Evolutionary conservation across 2,113 vertebrate species (phyloP).

Genomic region (Corydoras sp.): DNA sequence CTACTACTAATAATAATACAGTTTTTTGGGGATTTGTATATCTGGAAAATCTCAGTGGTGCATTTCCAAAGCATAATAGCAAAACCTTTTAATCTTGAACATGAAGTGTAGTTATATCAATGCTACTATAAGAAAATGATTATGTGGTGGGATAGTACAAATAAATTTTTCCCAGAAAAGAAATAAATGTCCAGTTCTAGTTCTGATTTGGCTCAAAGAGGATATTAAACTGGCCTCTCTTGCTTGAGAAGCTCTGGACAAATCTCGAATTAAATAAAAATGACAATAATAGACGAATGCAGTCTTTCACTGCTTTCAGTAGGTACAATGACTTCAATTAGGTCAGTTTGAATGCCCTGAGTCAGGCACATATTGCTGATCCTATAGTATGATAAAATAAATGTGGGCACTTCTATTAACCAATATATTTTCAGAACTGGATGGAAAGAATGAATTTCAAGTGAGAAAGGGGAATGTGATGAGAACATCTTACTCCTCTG

Average conservation of each 20-base stretch:
- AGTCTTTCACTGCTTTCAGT: conserved; percentile 7
- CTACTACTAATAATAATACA: too few species aligned
- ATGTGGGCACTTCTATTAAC: neutral
- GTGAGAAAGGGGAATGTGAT: neutral
- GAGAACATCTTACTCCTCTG: conserved; percentile 4
- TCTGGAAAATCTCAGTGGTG: too few species aligned
- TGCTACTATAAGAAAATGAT: too few species aligned
- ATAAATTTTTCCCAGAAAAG: too few species aligned
- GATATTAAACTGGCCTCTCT: neutral
- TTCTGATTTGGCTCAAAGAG: too few species aligned
- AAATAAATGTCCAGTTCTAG: too few species aligned
- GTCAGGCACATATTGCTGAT: conserved; percentile 17
- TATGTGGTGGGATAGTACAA: too few species aligned
- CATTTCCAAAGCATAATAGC: too few species aligned
- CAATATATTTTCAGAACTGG: neutral
- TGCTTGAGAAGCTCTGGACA: neutral
- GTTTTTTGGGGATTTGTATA: too few species aligned
- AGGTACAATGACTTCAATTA: conserved; percentile 17
- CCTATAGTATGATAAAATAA: conserved; percentile 10
- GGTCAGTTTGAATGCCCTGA: neutral
- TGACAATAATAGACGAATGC: conserved; percentile 27
- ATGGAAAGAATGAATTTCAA: conserved; percentile 1
- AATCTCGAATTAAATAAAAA: neutral
- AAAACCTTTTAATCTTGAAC: too few species aligned
- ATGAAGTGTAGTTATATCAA: too few species aligned